Conservation (phyloP, 2,113 vertebrate species). For the Mormoops blainvillei region DNA sequence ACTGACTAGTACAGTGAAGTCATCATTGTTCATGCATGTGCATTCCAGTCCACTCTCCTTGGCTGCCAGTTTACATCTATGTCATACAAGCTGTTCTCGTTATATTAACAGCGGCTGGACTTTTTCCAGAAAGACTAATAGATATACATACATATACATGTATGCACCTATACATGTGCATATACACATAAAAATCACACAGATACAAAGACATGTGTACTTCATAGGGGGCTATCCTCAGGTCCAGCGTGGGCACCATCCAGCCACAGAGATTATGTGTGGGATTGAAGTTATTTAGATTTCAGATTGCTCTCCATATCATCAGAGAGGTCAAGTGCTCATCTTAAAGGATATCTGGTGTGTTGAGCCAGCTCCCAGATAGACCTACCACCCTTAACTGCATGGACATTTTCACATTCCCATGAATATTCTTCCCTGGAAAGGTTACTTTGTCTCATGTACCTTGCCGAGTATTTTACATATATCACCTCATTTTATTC, state of each 20-base stretch:
- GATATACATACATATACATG: too few relatives aligned
- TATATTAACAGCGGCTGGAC: too few relatives aligned
- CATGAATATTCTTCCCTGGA: conserved; percentile 10
- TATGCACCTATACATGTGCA: too few relatives aligned
- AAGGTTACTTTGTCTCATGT: not conserved
- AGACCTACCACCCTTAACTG: not conserved
- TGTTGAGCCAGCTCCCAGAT: not conserved
- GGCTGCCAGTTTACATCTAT: too few relatives aligned
- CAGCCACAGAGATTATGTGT: not conserved
- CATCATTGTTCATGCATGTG: too few relatives aligned
- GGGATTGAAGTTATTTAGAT: not conserved
- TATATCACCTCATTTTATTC: not conserved
- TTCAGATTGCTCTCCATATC: not conserved
- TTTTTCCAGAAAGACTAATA: too few relatives aligned
- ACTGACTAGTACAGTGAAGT: too few relatives aligned
- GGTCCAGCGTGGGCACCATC: not conserved
- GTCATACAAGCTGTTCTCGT: too few relatives aligned
- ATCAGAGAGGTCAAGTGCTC: not conserved
- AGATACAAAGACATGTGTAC: too few relatives aligned
- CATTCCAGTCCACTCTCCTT: too few relatives aligned
- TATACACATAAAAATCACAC: too few relatives aligned
- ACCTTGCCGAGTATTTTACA: conserved; percentile 30
- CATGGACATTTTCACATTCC: not conserved
- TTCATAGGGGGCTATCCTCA: not conserved
- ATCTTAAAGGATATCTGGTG: not conserved